Base-by-base conservation (phyloP, 2,113 vertebrate genomes). In the Sula dactylatra region DNA sequence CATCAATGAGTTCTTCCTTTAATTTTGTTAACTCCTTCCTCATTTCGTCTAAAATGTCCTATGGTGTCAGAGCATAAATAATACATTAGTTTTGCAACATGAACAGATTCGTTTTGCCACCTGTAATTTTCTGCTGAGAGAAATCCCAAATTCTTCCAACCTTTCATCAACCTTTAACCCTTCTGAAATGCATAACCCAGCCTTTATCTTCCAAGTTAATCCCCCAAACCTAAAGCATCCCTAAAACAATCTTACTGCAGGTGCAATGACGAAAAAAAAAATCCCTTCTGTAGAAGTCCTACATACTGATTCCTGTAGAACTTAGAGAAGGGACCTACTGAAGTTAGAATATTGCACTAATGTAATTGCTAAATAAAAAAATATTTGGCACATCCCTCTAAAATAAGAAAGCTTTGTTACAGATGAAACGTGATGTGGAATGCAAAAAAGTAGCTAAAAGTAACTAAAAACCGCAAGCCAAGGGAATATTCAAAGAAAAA, bases 31-130 rank as follows among this genome's bases (percentile, higher is more conserved):
- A 97, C 97, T 99, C 99, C 98, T 99, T 99, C 87, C 99, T 99
- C 99, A 99, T 99, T 98, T 99, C 99, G 88, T 99, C 99, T 98
- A 99, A 98, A 97, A 99, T 99, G 94, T 99, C 99, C 99, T 99
- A 25, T 47, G 84, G 79, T 62, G 80, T 64, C n/a, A 97, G 72
- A 96, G 55, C 79, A 97, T 59, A 93, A 82, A 70, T 6, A 95
- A 74, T 6, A 72, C 65, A 85, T 83, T 71, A 97, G 88, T 56
- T 58, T 82, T 67, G 27, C 38, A 72, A 62, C 50, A 76, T 25
- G 10, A 94, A 80, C 40, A 70, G 88, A 71, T 56, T 45, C 16
- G 13, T 76, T 72, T 88, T 55, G 11, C 18, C 34, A 76, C 62
- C 34, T 74, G 19, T 69, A 74, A 50, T 38, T 34, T 56, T 82